Evolutionary conservation across 2,113 vertebrate species (phyloP).

Genomic region (Emberiza fucata): DNA sequence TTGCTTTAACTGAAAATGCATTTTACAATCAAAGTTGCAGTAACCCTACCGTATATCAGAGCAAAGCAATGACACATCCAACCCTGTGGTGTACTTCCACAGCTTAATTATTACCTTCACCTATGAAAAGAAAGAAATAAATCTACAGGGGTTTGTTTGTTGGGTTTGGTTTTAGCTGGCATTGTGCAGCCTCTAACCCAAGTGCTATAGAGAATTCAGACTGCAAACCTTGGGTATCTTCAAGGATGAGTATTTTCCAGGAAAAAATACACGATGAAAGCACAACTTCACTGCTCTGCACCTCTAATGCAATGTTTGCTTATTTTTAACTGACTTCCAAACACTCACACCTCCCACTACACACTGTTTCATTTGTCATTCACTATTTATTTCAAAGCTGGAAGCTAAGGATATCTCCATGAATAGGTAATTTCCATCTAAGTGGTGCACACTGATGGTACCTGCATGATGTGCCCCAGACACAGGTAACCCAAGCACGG

Average conservation of each 20-base stretch:
- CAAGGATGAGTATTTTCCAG: not conserved
- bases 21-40: not conserved
- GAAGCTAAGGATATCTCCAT: not conserved
- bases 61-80: not conserved
- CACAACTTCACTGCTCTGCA: not conserved
- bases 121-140: not conserved
- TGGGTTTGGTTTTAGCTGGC: not conserved
- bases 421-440: not conserved
- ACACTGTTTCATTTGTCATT: not conserved
- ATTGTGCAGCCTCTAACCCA: not conserved
- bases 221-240: not conserved
- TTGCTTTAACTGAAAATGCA: not conserved
- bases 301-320: rapidly evolving
- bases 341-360: not conserved
- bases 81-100: not conserved
- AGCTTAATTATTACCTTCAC: not conserved
- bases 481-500: rapidly evolving
- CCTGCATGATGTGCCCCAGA: rapidly evolving
- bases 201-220: not conserved
- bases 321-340: not conserved
- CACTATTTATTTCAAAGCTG: not conserved
- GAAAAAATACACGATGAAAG: rapidly evolving
- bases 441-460: not conserved
- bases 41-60: not conserved
- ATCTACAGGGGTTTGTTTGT: rapidly evolving